phyloP scores from a whole-genome alignment of 2,888 invertebrate species.

The Trachelus tabidus region DNA sequence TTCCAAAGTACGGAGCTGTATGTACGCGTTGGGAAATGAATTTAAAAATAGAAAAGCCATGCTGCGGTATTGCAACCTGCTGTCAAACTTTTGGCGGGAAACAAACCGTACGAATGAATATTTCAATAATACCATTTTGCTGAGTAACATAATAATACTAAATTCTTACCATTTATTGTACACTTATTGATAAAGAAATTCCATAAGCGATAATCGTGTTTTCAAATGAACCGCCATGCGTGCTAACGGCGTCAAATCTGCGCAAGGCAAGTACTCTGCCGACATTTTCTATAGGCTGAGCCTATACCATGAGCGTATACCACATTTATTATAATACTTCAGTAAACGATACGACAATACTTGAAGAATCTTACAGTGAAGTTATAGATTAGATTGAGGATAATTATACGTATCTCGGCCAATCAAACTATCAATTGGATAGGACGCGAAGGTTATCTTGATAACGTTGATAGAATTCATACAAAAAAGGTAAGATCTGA shows the following conservation, averaged over 20 bases:
- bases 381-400: background rate
- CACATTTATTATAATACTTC: background rate
- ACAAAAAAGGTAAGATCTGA: background rate
- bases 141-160: background rate
- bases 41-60: conserved; percentile 19
- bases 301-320: background rate
- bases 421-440: background rate
- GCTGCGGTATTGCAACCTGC: conserved; percentile 27
- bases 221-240: conserved; percentile 17
- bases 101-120: background rate
- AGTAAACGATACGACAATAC: background rate
- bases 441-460: background rate
- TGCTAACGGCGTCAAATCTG: conserved; percentile 35
- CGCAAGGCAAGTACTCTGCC: conserved; percentile 29
- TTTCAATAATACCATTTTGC: background rate
- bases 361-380: background rate
- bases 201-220: background rate
- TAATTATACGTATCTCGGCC: background rate
- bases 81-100: conserved; percentile 30
- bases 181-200: background rate
- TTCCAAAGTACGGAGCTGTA: background rate
- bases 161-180: background rate
- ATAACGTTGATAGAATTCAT: background rate
- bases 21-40: conserved; percentile 8
- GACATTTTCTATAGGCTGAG: background rate